Evolutionary conservation across 2,797 vertebrate species (phyloP).

Genomic region (Enteromius radiatus): DNA sequence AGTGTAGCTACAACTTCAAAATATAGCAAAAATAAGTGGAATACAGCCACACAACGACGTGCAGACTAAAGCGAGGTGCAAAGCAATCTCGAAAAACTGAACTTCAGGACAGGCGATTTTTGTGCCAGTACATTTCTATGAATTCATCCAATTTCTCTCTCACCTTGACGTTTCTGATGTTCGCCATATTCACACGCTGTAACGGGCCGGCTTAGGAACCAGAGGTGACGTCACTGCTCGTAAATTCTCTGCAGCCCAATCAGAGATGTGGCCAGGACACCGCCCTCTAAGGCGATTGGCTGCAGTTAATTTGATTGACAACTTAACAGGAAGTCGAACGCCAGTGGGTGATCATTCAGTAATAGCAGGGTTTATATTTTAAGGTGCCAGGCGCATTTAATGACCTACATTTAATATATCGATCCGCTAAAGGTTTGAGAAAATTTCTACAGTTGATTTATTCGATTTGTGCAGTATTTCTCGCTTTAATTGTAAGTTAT

Average conservation of each 20-base stretch:
- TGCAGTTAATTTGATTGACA: conserved; percentile 6
- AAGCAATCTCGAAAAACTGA: background rate
- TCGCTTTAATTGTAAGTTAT: background rate
- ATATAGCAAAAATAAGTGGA: background rate
- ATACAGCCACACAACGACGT: background rate
- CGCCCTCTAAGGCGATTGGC: conserved; percentile 40
- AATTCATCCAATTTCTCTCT: conserved; percentile 40
- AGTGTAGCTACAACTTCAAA: background rate
- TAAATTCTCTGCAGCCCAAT: conserved; percentile 57
- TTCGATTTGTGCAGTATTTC: background rate
- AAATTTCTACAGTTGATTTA: background rate
- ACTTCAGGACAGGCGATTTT: no score
- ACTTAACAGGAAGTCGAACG: background rate
- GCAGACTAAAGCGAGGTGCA: background rate
- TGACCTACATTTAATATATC: background rate
- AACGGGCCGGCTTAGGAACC: background rate
- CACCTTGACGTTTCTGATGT: conserved; percentile 82
- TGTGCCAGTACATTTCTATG: background rate
- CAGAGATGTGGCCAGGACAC: background rate
- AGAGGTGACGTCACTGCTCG: background rate
- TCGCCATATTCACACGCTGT: conserved; percentile 74
- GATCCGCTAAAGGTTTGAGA: background rate
- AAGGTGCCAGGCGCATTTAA: conserved; percentile 47
- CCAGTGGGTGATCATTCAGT: conserved; percentile 49
- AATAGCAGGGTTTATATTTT: conserved; percentile 35